Base-by-base conservation (phyloP, 2,113 vertebrate genomes). In the Manacus vitellinus region DNA sequence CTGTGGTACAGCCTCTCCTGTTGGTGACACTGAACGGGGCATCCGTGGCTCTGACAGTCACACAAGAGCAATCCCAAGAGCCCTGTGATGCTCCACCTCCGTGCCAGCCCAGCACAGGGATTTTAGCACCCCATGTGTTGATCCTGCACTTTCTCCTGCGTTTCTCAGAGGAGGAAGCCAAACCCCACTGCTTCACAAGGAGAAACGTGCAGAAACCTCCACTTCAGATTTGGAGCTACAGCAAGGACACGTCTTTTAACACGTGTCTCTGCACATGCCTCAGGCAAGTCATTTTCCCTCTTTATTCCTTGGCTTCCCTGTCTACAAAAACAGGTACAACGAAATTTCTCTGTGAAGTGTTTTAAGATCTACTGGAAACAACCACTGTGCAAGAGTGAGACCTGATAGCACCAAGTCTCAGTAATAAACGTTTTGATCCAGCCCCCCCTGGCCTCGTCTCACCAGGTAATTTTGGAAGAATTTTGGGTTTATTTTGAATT, bases 211-310 rank as follows among this genome's bases (percentile, higher is more conserved):
- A 43, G 79, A 68, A 85, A 62, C 27, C 70, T 73, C 37, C 41
- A n/a, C 78, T 66, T 54, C 54, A 83, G 90, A 21, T 54, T 49
- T 14, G n/a, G 67, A 93, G 78, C 75, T 85, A 85, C 71, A 73
- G 72, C 18, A 2, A 66, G 63, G 83, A 94, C 92, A 30, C 2
- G 1, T 62, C 76, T 95, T 73, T 43, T 25, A 92, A 96, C 85
- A 92, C 5, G 1, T 85, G 82, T 93, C 88, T 85, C 90, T n/a
- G 44, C 58, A 65, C 88, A 73, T 22, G 91, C 95, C 92, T 95
- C 68, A 5, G 65, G 96, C 93, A 84, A 97, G 56, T 81, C 47
- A 89, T 91, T 78, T 85, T 46, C 73, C 92, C 63, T 92, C 92
- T 88, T 86, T 93, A 84, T 86, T 95, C 83, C 89, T 81, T 25